phyloP scores from a whole-genome alignment of 2,113 vertebrate species.

The Regulus satrapa region DNA sequence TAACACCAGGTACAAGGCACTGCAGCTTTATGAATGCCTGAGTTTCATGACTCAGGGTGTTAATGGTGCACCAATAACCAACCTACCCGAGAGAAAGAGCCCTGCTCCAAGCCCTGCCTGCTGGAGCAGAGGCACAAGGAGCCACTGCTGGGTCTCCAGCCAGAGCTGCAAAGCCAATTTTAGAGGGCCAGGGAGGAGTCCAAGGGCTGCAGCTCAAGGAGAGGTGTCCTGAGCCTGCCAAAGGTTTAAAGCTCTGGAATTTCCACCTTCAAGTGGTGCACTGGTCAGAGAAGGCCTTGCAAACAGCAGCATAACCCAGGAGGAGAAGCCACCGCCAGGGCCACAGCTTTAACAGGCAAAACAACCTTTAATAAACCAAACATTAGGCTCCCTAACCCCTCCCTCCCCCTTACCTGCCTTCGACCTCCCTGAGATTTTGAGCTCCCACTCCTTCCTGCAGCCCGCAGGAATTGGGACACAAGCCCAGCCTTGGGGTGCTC shows the following conservation, averaged over 20 bases:
- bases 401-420: not conserved
- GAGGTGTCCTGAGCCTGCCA: not conserved
- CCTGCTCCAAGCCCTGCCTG: accelerated
- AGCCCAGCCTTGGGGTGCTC: not conserved
- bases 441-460: not conserved
- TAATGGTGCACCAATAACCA: not conserved
- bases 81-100: not conserved
- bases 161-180: not conserved
- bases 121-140: not conserved
- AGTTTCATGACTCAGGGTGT: not conserved
- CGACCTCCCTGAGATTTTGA: not conserved
- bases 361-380: not conserved
- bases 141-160: not conserved
- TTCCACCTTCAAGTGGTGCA: not conserved
- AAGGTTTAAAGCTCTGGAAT: accelerated
- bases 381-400: not conserved
- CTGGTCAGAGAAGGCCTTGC: not conserved
- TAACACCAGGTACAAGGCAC: not conserved
- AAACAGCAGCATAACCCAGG: not conserved
- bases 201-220: not conserved
- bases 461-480: accelerated
- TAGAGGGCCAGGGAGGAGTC: not conserved
- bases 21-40: not conserved
- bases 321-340: not conserved
- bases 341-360: not conserved